A percentile compares a stretch with the other conserved stretches of the same genome.
These are phyloP conservation scores for Nephrotoma flavescens DNA, from an alignment of 2,888 invertebrate species.

Conservation along the genomic window DNA sequence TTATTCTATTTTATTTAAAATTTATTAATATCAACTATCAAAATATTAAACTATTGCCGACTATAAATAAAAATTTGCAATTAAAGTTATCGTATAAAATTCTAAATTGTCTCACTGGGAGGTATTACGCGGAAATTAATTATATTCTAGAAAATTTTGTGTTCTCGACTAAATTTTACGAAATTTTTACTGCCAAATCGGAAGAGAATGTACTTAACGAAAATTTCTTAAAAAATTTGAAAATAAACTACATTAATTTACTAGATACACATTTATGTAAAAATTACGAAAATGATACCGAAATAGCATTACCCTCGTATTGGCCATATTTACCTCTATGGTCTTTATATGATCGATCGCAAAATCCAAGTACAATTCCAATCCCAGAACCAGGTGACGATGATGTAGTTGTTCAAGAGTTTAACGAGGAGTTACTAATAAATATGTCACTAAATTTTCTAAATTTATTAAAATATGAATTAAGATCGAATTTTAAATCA, in stretches of 20 bases:
- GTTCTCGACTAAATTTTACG: conserved; percentile 36
- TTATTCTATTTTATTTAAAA: conserved; percentile 38
- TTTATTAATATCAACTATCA: conserved; percentile 18
- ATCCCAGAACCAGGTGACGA: neutral
- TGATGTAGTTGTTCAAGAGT: neutral
- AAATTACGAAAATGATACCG: conserved; percentile 23
- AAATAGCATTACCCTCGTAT: conserved; percentile 52
- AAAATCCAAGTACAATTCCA: neutral
- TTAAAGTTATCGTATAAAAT: conserved; percentile 40
- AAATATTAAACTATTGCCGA: conserved; percentile 19
- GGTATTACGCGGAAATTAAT: conserved; percentile 41
- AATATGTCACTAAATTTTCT: neutral
- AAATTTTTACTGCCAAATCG: conserved; percentile 29
- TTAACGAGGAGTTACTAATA: neutral
- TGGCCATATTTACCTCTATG: conserved; percentile 62
- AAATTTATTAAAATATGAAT: neutral
- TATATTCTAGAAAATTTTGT: conserved; percentile 44
- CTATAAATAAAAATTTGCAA: neutral
- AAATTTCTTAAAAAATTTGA: conserved; percentile 27
- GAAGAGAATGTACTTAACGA: conserved; percentile 19
- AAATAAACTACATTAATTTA: neutral
- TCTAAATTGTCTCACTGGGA: conserved; percentile 41
- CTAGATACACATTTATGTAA: neutral
- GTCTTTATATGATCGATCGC: neutral
- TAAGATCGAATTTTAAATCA: conserved; percentile 19